These are phyloP conservation scores for Solea senegalensis DNA, from an alignment of 2,113 vertebrate genomes.

Conservation along the genomic window DNA sequence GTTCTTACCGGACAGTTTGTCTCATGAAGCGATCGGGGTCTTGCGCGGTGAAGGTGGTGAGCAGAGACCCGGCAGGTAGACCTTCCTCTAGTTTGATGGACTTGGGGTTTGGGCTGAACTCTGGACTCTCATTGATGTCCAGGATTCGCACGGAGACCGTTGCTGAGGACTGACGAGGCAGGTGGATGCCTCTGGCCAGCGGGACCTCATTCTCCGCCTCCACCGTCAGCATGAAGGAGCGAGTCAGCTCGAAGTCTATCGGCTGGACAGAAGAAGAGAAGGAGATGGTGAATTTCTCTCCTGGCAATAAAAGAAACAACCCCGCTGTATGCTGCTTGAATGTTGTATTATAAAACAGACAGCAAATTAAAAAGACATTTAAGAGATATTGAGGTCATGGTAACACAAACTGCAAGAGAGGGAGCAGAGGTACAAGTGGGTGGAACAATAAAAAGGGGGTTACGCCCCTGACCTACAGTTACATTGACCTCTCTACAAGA, in stretches of 20 bases:
- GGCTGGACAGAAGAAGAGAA: slow-evolving; percentile 77
- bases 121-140: slow-evolving; percentile 95
- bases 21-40: slow-evolving; percentile 93
- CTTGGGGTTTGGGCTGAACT: slow-evolving; percentile 93
- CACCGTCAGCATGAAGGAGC: slow-evolving; percentile 91
- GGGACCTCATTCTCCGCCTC: slow-evolving; percentile 93
- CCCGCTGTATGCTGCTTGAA: too few species aligned
- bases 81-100: slow-evolving; percentile 92
- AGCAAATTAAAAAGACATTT: too few species aligned
- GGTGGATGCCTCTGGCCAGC: slow-evolving; percentile 92
- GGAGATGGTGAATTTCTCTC: background rate
- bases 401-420: too few species aligned
- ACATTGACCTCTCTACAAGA: too few species aligned
- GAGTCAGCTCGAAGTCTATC: slow-evolving; percentile 93
- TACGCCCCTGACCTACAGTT: too few species aligned
- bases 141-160: slow-evolving; percentile 92
- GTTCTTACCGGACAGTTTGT: slow-evolving; percentile 86
- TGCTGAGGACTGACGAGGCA: slow-evolving; percentile 94
- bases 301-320: too few species aligned
- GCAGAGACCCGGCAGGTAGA: slow-evolving; percentile 83
- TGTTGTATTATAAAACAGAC: too few species aligned
- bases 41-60: slow-evolving; percentile 90
- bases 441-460: too few species aligned
- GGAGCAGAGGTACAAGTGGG: too few species aligned
- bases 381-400: too few species aligned